Evolutionary conservation across 2,113 vertebrate genomes (phyloP).

Genomic region (Seriola dumerili): DNA sequence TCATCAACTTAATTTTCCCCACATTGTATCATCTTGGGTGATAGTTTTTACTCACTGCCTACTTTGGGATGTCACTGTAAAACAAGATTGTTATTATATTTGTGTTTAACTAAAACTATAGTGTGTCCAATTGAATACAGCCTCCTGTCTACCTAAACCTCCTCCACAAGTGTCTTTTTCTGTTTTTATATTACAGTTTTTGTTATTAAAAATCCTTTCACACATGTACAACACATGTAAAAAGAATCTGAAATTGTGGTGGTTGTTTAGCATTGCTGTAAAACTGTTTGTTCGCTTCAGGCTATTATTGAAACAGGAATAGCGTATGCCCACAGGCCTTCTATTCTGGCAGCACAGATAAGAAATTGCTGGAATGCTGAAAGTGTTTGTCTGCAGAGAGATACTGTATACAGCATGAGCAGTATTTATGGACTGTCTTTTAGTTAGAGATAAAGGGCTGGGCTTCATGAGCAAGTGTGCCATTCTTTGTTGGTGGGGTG

Average conservation of each 20-base stretch:
- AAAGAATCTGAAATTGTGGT: neutral
- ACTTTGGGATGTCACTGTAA: neutral
- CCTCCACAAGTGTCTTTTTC: neutral
- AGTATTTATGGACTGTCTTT: conserved; percentile 69
- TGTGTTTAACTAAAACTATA: neutral
- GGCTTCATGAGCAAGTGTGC: conserved; percentile 28
- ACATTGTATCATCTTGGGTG: neutral
- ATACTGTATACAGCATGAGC: conserved; percentile 56
- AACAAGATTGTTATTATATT: conserved; percentile 5
- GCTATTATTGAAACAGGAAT: conserved; percentile 53
- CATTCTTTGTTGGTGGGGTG: conserved; percentile 52
- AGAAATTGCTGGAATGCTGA: conserved; percentile 73
- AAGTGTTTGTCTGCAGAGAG: conserved; percentile 66
- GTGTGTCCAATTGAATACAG: neutral
- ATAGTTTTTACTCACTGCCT: neutral
- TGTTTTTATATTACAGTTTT: neutral
- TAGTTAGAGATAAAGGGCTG: conserved; percentile 56
- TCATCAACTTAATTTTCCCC: neutral
- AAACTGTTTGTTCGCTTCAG: conserved; percentile 26
- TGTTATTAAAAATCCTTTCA: neutral
- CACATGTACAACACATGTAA: neutral
- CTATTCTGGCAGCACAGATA: conserved; percentile 71
- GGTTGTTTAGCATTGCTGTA: neutral
- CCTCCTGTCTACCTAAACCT: neutral
- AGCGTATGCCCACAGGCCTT: conserved; percentile 41